These are phyloP conservation scores for Nerophis ophidion DNA, from an alignment of 2,113 vertebrate genomes.

Conservation along the genomic window DNA sequence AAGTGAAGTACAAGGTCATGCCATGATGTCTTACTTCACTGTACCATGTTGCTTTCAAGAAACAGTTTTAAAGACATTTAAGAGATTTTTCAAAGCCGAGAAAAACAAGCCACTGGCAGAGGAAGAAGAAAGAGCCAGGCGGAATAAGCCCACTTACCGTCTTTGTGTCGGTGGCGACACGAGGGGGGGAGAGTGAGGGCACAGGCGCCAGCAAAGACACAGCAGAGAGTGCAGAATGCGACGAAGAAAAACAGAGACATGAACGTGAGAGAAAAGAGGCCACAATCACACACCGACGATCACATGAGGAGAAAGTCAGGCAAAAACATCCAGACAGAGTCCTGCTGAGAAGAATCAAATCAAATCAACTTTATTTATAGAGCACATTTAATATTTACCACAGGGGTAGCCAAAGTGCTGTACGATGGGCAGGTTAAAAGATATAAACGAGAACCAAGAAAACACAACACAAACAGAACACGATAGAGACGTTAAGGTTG, in stretches of 20 bases:
- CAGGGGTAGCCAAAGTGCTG: too few relatives aligned
- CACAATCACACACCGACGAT: constrained; percentile 35
- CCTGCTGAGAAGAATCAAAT: too few relatives aligned
- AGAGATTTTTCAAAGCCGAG: neutral
- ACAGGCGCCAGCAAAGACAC: constrained; percentile 69
- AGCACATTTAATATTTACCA: too few relatives aligned
- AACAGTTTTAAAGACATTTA: neutral
- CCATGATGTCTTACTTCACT: neutral
- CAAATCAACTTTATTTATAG: too few relatives aligned
- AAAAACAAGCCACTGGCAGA: constrained; percentile 11
- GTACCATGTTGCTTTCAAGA: neutral
- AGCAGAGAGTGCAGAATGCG: constrained; percentile 58
- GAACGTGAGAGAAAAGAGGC: constrained; percentile 29
- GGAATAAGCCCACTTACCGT: constrained; percentile 75
- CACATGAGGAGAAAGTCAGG: constrained; percentile 48
- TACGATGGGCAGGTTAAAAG: too few relatives aligned
- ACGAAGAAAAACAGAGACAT: constrained; percentile 3
- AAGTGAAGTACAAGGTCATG: too few relatives aligned
- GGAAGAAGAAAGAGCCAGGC: constrained; percentile 36
- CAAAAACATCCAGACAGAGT: constrained; percentile 22
- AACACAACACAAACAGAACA: too few relatives aligned
- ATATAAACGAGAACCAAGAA: too few relatives aligned
- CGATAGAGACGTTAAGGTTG: too few relatives aligned
- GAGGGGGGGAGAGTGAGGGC: constrained; percentile 54
- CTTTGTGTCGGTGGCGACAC: constrained; percentile 58